Percentiles rank a stretch among this genome's conserved stretches.
phyloP scores from a whole-genome alignment of 2,888 invertebrate species.

The Mesochorus sp. region DNA sequence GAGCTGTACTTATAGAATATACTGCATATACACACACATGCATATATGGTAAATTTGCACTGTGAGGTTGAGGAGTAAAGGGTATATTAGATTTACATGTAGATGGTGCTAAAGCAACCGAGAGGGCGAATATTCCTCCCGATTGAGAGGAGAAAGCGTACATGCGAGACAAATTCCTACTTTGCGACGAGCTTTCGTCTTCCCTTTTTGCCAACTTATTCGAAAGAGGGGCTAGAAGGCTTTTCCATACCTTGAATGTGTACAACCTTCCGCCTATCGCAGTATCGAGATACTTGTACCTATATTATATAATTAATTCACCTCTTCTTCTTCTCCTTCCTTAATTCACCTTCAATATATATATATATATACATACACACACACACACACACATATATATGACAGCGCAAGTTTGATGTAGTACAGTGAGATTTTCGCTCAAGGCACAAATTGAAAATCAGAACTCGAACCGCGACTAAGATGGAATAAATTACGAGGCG shows the following conservation, averaged over 20 bases:
- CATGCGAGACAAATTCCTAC: constrained; percentile 46
- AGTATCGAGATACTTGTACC: constrained; percentile 28
- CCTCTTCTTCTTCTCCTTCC: neutral
- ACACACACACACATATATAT: neutral
- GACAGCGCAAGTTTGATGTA: constrained; percentile 30
- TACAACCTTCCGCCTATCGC: constrained; percentile 38
- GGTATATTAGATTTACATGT: constrained; percentile 80
- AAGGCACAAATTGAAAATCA: constrained; percentile 77
- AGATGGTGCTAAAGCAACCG: constrained; percentile 78
- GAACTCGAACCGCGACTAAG: constrained; percentile 74
- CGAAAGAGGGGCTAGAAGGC: neutral
- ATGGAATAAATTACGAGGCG: constrained; percentile 77
- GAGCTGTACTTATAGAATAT: constrained; percentile 31
- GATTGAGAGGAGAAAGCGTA: constrained; percentile 10
- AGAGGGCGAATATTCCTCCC: constrained; percentile 15
- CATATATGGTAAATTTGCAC: constrained; percentile 52
- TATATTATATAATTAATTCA: constrained; percentile 44
- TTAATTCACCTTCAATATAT: too few species aligned
- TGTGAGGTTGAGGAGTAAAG: constrained; percentile 66
- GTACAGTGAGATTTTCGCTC: constrained; percentile 64
- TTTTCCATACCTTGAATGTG: neutral
- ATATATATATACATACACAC: constrained; percentile 22
- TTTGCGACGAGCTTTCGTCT: constrained; percentile 23
- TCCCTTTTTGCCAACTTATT: constrained; percentile 7
- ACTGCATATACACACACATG: neutral